Evolutionary conservation across 1,140 invertebrate genomes (phyloP).

Genomic region (Drosophila carrolli): DNA sequence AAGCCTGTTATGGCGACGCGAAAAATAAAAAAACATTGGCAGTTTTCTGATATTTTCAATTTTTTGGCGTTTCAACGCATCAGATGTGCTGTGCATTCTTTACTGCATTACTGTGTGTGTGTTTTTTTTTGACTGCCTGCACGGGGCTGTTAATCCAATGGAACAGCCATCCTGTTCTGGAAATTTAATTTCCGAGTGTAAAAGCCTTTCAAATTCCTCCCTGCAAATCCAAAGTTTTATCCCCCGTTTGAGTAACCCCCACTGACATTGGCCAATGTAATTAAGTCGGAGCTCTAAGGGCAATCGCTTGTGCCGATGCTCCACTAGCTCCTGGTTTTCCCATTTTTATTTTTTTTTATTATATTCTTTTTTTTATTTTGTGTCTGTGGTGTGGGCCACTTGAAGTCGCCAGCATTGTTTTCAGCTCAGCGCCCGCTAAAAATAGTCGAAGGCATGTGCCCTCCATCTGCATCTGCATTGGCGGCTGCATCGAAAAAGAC

Average conservation of each 20-base stretch:
- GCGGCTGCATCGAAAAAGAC: slow-evolving; percentile 11
- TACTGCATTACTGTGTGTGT: too few relatives aligned
- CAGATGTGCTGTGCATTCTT: not conserved
- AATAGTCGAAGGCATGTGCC: slow-evolving; percentile 59
- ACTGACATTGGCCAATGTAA: slow-evolving; percentile 41
- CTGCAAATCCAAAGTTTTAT: slow-evolving; percentile 5
- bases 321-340: slow-evolving; percentile 13
- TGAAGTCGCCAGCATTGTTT: slow-evolving; percentile 63
- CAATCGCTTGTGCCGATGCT: slow-evolving; percentile 11
- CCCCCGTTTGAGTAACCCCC: not conserved
- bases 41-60: not conserved
- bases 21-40: not conserved
- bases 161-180: slow-evolving; percentile 2
- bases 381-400: slow-evolving; percentile 62
- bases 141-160: slow-evolving; percentile 13
- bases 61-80: slow-evolving; percentile 1
- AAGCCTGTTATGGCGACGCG: not conserved
- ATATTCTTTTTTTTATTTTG: not conserved
- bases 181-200: slow-evolving; percentile 38
- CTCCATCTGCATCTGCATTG: slow-evolving; percentile 53
- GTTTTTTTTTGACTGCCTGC: not conserved
- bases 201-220: slow-evolving; percentile 28
- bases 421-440: slow-evolving; percentile 62
- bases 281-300: slow-evolving; percentile 25
- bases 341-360: slow-evolving; percentile 1